Percentiles rank a stretch among this genome's conserved stretches.
phyloP scores from a whole-genome alignment of 1,140 invertebrate species.

The Drosophila hydei region DNA sequence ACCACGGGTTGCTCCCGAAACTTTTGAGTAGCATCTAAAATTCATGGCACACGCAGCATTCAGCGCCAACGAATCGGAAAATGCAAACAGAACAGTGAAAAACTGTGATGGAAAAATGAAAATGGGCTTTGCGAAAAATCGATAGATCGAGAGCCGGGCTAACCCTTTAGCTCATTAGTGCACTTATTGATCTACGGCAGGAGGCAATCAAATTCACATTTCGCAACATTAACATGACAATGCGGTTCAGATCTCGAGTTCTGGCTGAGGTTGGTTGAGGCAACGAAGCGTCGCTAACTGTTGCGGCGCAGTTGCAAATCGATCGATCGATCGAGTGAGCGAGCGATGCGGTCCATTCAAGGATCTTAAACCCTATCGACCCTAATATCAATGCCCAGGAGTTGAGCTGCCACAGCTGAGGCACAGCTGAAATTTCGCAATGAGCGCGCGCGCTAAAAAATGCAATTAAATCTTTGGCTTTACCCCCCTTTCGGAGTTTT shows the following conservation, averaged over 20 bases:
- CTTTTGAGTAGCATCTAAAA: conserved; percentile 21
- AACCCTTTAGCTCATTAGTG: conserved; percentile 66
- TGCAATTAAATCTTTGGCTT: conserved; percentile 72
- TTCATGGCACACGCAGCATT: conserved; percentile 72
- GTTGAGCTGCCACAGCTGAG: conserved; percentile 30
- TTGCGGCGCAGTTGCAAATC: conserved; percentile 56
- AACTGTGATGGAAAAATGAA: conserved; percentile 52
- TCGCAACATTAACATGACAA: conserved; percentile 78
- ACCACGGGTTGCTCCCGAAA: conserved; percentile 48
- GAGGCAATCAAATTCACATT: conserved; percentile 78
- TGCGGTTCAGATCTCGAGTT: conserved; percentile 29
- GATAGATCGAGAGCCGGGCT: background rate
- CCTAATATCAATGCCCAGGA: conserved; percentile 33
- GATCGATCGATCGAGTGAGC: conserved; percentile 36
- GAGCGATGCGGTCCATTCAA: conserved; percentile 8
- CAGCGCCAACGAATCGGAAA: conserved; percentile 78
- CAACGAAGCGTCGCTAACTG: conserved; percentile 66
- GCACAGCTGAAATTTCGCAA: conserved; percentile 76
- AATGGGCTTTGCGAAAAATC: conserved; percentile 54
- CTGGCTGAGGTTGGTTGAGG: conserved; percentile 27
- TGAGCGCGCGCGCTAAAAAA: conserved; percentile 78
- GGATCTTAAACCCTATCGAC: conserved; percentile 17
- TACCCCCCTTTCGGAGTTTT: conserved; percentile 39
- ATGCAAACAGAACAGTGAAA: conserved; percentile 45
- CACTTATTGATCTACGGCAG: conserved; percentile 71